Conservation (phyloP, 1,140 invertebrate species). For the Leptonema lineaticorne region DNA sequence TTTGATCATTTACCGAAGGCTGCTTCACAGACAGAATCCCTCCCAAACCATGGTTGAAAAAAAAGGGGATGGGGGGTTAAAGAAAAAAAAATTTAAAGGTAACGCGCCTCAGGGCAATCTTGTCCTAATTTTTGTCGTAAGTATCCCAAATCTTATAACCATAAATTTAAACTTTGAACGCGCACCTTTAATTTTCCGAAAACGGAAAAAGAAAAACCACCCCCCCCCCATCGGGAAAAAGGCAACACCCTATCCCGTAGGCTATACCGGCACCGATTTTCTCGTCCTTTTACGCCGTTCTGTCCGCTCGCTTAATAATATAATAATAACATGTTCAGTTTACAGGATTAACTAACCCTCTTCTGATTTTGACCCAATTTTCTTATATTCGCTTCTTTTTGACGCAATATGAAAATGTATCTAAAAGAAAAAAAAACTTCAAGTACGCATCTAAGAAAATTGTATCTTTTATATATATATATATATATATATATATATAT, state of each 20-base stretch:
- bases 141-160: conserved; percentile 18
- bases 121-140: conserved; percentile 18
- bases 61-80: no score
- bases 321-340: conserved; percentile 3
- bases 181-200: conserved; percentile 15
- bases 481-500: no score
- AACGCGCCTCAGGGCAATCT: conserved; percentile 7
- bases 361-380: not conserved
- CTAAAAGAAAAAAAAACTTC: no score
- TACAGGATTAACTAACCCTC: not conserved
- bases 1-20: not conserved
- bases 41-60: no score
- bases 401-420: no score
- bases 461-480: no score
- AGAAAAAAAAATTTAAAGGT: not conserved
- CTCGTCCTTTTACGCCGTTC: no score
- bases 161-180: conserved; percentile 18
- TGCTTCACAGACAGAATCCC: no score
- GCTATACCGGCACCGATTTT: no score
- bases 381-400: not conserved
- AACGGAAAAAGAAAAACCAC: conserved; percentile 10
- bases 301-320: not conserved
- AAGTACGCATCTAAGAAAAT: no score
- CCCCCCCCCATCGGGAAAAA: no score
- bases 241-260: no score